Evolutionary conservation across 2,797 vertebrate species (phyloP).

Genomic region (Sebastes itinus): DNA sequence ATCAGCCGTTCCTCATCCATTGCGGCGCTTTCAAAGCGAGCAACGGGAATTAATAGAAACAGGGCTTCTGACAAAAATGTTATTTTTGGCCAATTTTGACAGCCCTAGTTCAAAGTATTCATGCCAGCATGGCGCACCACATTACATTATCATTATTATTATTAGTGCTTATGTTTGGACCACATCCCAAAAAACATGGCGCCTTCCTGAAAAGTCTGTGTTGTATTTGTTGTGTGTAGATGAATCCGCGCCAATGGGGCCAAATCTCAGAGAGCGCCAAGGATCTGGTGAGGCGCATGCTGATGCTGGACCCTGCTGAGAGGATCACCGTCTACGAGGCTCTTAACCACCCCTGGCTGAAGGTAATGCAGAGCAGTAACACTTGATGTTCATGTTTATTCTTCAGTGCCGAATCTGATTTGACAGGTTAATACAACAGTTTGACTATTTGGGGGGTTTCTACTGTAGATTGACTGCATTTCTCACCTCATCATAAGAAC

Average conservation of each 20-base stretch:
- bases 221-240: constrained; percentile 70
- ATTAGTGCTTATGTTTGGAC: background rate
- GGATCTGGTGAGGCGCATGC: constrained; percentile 96
- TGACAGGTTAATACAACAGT: background rate
- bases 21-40: too few relatives aligned
- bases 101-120: too few relatives aligned
- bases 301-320: constrained; percentile 98
- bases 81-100: too few relatives aligned
- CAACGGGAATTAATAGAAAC: too few relatives aligned
- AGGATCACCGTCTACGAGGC: constrained; percentile 99
- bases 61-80: too few relatives aligned
- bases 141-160: too few relatives aligned
- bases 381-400: background rate
- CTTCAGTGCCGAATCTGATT: background rate
- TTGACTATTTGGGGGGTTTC: background rate
- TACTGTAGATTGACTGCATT: background rate
- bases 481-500: background rate
- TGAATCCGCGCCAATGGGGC: constrained; percentile 98
- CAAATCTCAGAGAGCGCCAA: constrained; percentile 99
- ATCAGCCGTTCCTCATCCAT: too few relatives aligned
- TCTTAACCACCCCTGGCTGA: constrained; percentile 98
- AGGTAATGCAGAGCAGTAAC: constrained; percentile 70
- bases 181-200: background rate
- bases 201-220: background rate
- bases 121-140: too few relatives aligned